Percentiles rank a stretch among this genome's conserved stretches.
phyloP scores from a whole-genome alignment of 2,797 vertebrate species.

The Ctenochaetus hawaiiensis region DNA sequence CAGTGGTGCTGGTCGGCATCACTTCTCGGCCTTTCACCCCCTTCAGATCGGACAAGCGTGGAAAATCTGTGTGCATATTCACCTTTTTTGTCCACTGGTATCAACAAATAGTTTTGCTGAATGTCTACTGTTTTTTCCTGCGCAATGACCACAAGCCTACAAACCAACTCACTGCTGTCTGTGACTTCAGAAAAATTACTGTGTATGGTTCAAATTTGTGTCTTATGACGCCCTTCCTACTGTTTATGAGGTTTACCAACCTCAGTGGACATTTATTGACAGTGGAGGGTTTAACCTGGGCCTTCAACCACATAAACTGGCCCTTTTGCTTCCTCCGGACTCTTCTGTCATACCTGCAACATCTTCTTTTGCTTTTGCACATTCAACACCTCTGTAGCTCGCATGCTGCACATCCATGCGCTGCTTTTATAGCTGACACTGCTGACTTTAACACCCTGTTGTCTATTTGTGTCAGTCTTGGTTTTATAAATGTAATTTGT shows the following conservation, averaged over 20 bases:
- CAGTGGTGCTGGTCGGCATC: slow-evolving; percentile 44
- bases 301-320: background rate
- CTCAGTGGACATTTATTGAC: background rate
- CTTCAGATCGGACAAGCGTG: slow-evolving; percentile 34
- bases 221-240: background rate
- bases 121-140: background rate
- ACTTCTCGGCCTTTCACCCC: slow-evolving; percentile 48
- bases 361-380: slow-evolving; percentile 8
- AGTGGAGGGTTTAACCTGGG: slow-evolving; percentile 1
- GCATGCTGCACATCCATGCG: background rate
- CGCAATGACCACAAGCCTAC: background rate
- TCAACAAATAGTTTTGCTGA: slow-evolving; percentile 24
- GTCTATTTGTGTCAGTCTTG: background rate
- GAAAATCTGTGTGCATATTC: slow-evolving; percentile 15
- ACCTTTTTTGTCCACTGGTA: slow-evolving; percentile 9
- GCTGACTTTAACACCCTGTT: background rate
- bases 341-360: background rate
- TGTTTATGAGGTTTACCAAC: background rate
- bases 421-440: background rate
- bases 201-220: background rate
- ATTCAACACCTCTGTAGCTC: slow-evolving; percentile 13
- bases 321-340: background rate
- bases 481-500: background rate
- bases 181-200: slow-evolving; percentile 10
- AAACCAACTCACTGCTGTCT: background rate